Percentiles rank a stretch among this genome's conserved stretches.
phyloP scores from a whole-genome alignment of 2,113 vertebrate species.

The Pristiophorus japonicus region DNA sequence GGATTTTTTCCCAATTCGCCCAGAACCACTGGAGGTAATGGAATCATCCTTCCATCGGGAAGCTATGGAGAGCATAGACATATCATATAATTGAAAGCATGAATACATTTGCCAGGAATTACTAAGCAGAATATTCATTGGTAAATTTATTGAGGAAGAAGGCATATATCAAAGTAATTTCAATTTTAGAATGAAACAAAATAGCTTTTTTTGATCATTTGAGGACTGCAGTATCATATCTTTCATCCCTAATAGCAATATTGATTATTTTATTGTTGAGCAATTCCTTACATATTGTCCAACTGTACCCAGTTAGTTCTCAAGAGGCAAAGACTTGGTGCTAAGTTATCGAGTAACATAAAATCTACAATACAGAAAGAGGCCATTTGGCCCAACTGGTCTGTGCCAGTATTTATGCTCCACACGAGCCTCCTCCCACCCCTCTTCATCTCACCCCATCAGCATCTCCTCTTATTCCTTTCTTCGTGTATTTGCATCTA shows the following conservation, averaged over 20 bases:
- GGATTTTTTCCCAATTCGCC: slow-evolving; percentile 68
- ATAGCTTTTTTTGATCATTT: background rate
- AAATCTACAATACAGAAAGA: background rate
- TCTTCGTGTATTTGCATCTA: background rate
- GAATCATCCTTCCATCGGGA: slow-evolving; percentile 57
- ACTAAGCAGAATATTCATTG: background rate
- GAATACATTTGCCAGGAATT: background rate
- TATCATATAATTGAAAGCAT: background rate
- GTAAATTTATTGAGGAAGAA: background rate
- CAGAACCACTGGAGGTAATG: slow-evolving; percentile 69
- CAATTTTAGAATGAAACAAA: background rate
- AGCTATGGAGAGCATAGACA: slow-evolving; percentile 53
- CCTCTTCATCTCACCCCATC: background rate
- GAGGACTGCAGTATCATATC: background rate
- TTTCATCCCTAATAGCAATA: background rate
- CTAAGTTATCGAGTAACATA: background rate
- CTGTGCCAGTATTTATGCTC: too few relatives aligned
- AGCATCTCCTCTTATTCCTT: background rate
- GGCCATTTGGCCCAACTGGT: too few relatives aligned
- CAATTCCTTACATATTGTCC: background rate
- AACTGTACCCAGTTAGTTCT: background rate
- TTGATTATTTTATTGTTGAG: background rate
- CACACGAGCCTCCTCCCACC: background rate
- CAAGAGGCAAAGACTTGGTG: background rate
- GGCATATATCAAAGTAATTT: background rate